Percentiles rank a stretch among this genome's conserved stretches.
Evolutionary conservation across 2,888 invertebrate genomes (phyloP).

Genomic region (Hemithea aestivaria): DNA sequence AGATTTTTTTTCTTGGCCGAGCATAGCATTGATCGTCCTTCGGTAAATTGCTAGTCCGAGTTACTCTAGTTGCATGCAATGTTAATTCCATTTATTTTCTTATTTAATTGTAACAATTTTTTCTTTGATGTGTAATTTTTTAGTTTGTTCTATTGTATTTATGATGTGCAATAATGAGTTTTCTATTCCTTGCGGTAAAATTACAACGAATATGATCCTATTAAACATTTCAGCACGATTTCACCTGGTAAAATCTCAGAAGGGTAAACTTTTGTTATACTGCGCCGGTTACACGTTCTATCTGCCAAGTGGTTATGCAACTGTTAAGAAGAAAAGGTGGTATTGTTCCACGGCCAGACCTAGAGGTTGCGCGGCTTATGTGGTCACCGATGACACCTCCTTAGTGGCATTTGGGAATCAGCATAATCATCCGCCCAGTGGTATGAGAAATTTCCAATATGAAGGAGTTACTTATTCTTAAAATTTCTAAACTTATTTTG

Average conservation of each 20-base stretch:
- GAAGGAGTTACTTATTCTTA: neutral
- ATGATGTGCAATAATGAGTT: too few species aligned
- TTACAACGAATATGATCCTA: neutral
- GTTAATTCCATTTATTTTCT: too few species aligned
- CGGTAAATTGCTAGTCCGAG: too few species aligned
- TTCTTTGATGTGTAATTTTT: too few species aligned
- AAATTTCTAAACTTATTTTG: too few species aligned
- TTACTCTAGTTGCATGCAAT: too few species aligned
- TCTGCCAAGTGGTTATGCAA: slow-evolving; percentile 19
- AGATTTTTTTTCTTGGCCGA: too few species aligned
- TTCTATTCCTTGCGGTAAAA: too few species aligned
- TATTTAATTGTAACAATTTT: too few species aligned
- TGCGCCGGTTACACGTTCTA: slow-evolving; percentile 28
- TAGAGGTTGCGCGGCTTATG: slow-evolving; percentile 30
- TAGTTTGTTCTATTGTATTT: too few species aligned
- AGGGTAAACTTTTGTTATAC: slow-evolving; percentile 24
- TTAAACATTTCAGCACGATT: slow-evolving; percentile 11
- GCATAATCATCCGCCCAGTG: slow-evolving; percentile 18
- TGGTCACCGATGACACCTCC: slow-evolving; percentile 16
- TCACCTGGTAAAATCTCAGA: slow-evolving; percentile 22
- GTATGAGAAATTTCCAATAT: neutral
- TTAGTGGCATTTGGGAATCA: slow-evolving; percentile 14
- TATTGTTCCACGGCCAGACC: slow-evolving; percentile 32
- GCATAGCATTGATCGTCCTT: too few species aligned
- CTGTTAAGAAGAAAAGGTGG: slow-evolving; percentile 23